Conservation (phyloP, 2,888 invertebrate species). For the Himalopsyche anomala region DNA sequence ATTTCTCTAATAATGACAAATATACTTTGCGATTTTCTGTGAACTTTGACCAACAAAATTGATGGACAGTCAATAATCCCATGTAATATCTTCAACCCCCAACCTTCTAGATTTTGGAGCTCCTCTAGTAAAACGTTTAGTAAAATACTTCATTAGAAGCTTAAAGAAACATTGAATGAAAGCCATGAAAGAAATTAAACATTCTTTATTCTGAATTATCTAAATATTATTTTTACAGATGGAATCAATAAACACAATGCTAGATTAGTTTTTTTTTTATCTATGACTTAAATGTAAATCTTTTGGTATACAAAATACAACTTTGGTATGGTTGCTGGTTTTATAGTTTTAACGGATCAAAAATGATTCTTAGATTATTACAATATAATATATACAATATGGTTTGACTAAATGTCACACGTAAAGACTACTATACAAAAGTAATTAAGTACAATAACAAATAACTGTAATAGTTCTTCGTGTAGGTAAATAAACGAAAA, state of each 20-base stretch:
- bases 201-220: neutral
- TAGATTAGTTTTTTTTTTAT: neutral
- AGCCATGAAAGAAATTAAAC: neutral
- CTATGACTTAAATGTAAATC: neutral
- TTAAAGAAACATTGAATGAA: too few species aligned
- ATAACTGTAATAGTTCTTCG: neutral
- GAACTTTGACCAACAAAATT: too few species aligned
- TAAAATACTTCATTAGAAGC: too few species aligned
- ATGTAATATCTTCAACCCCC: too few species aligned
- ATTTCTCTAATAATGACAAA: too few species aligned
- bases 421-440: neutral
- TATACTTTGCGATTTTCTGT: too few species aligned
- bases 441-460: neutral
- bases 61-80: too few species aligned
- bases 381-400: neutral
- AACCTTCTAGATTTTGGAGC: too few species aligned
- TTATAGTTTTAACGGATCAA: neutral
- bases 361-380: neutral
- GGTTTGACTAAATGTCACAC: slow-evolving; percentile 29
- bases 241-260: neutral
- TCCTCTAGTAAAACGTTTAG: too few species aligned
- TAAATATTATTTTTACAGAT: neutral
- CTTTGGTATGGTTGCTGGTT: slow-evolving; percentile 19
- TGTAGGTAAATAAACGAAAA: too few species aligned
- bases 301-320: slow-evolving; percentile 38